Conservation (phyloP, 1,140 invertebrate genomes). For the Chrysopa pallens region DNA sequence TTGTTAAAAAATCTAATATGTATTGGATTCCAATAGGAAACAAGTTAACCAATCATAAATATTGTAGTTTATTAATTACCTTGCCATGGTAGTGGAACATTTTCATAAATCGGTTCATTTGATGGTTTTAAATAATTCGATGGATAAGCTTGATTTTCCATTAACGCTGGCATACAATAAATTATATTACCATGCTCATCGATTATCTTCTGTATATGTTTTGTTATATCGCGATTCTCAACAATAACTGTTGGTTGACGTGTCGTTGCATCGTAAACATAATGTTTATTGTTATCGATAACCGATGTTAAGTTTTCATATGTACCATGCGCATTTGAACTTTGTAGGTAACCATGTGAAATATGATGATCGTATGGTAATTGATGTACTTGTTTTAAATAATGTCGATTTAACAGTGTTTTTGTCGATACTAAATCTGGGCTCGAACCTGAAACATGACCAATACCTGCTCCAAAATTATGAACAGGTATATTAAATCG, state of each 20-base stretch:
- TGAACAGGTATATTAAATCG: slow-evolving; percentile 5
- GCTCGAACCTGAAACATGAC: slow-evolving; percentile 45
- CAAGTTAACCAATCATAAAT: no score
- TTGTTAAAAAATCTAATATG: no score
- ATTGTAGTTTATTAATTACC: background rate
- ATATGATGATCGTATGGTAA: slow-evolving; percentile 20
- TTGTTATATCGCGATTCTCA: slow-evolving; percentile 26
- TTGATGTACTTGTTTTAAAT: slow-evolving; percentile 19
- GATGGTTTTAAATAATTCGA: slow-evolving; percentile 22
- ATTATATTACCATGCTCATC: slow-evolving; percentile 38
- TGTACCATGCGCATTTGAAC: slow-evolving; percentile 39
- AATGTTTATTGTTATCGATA: slow-evolving; percentile 19
- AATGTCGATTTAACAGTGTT: slow-evolving; percentile 33
- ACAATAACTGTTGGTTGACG: slow-evolving; percentile 19
- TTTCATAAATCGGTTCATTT: slow-evolving; percentile 61
- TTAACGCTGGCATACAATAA: slow-evolving; percentile 32
- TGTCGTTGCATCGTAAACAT: slow-evolving; percentile 6
- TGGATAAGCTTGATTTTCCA: slow-evolving; percentile 24
- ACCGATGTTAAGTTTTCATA: slow-evolving; percentile 45
- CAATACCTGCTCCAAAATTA: background rate
- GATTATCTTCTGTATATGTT: slow-evolving; percentile 36
- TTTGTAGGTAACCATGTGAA: slow-evolving; percentile 25
- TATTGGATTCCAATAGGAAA: no score
- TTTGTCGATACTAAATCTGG: slow-evolving; percentile 56
- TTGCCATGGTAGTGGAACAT: slow-evolving; percentile 36